A percentile compares a stretch with the other conserved stretches of the same genome.
phyloP scores from a whole-genome alignment of 2,113 vertebrate species.

The Corythoichthys intestinalis region DNA sequence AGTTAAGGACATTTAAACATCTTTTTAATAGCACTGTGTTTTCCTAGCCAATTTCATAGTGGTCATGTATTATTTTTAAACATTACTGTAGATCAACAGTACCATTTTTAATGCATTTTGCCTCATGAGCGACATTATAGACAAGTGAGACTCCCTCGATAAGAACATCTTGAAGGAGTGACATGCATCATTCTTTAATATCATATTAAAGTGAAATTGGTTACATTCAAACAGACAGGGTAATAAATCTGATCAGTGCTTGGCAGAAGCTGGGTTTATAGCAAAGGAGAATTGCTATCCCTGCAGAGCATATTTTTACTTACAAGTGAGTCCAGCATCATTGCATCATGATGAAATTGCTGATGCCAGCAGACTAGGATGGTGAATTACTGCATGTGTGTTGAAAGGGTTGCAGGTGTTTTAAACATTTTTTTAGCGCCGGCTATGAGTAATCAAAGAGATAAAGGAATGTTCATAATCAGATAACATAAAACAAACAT shows the following conservation, averaged over 20 bases:
- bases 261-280: slow-evolving; percentile 51
- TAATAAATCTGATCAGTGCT: slow-evolving; percentile 67
- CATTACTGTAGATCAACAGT: slow-evolving; percentile 65
- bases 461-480: neutral
- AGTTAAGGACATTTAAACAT: slow-evolving; percentile 19
- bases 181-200: slow-evolving; percentile 77
- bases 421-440: slow-evolving; percentile 24
- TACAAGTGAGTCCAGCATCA: slow-evolving; percentile 51
- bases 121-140: slow-evolving; percentile 37
- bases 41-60: slow-evolving; percentile 56
- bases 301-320: slow-evolving; percentile 55
- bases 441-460: neutral
- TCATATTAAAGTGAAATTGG: slow-evolving; percentile 75
- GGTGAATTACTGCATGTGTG: slow-evolving; percentile 44
- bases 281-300: slow-evolving; percentile 48
- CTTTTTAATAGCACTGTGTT: slow-evolving; percentile 41
- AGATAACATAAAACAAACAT: neutral
- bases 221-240: slow-evolving; percentile 69
- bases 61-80: slow-evolving; percentile 72
- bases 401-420: slow-evolving; percentile 64
- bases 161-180: slow-evolving; percentile 33
- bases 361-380: slow-evolving; percentile 35
- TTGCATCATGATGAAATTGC: slow-evolving; percentile 58
- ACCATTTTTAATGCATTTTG: slow-evolving; percentile 19
- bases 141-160: slow-evolving; percentile 29